Evolutionary conservation across 2,797 vertebrate species (phyloP), one percentile per base, ranked within the genome.

Genomic region (Schizopygopsis malacanthus): DNA sequence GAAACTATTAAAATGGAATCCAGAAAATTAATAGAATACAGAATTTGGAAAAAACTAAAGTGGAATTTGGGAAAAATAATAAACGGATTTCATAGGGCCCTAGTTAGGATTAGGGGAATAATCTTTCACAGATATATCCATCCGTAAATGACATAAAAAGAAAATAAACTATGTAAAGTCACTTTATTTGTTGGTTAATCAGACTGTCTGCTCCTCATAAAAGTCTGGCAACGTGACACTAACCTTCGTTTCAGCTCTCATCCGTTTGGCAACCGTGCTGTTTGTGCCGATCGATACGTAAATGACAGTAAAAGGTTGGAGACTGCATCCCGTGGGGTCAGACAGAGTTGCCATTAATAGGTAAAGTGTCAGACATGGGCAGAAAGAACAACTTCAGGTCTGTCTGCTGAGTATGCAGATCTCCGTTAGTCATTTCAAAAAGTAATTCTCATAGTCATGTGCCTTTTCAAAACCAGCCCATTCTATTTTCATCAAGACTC

Each of bases 231-330:
- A 77, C 6, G 6, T 6, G 0, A 54, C 25, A 37, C 52, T 16
- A 37, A 28, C 50, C 50, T 76, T 18, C 37, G 73, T 22, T 39
- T 59, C 52, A 41, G 33, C 33, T 18, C 76, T 61, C 37, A 25
- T 41, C 54, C 1, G 20, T 13, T 41, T 82, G 50, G 52, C 80
- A 82, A 8, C 50, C 52, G 9, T 61, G 39, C 70, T 72, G 39
- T 56, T 63, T 43, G 39, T 50, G 82, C 82, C 11, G 77, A 79
- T 79, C 54, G 13, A 79, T 79, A 11, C 22, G 4, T 65, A 65
- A 80, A 65, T 25, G 25, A 65, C 59, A 79, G 59, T 65, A 43
- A 63, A 65, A 65, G 59, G 16, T 33, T 65, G 37, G 39, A 25
- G 76, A 41, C 39, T 18, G 78, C 78, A 79, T 47, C 41, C 15